Evolutionary conservation across 2,113 vertebrate genomes (phyloP), one percentile per base, ranked within the genome.

Genomic region (Microtus ochrogaster): DNA sequence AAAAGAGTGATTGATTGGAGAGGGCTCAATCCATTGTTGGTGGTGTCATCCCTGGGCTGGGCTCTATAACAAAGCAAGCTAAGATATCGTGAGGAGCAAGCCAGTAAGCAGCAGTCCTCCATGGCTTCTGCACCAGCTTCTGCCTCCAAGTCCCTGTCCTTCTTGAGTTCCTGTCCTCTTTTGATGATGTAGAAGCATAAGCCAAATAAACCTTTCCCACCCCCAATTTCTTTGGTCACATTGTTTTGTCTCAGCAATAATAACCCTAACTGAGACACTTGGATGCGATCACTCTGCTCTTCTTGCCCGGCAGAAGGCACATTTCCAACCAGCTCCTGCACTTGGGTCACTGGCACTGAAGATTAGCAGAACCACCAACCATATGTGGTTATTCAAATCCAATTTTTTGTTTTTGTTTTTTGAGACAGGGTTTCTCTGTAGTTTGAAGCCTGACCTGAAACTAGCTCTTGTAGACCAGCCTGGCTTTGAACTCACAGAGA

Each of bases 281-380:
- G 49, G 33, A 13, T 41, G 28, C 0, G 0, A 24, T 65, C 12
- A 11, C 65, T 58, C 68, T 83, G 0, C 12, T 92, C 87, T 98
- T 98, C 79, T 98, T 98, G 95, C 98, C 98, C 92, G 98, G 98
- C 13, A 73, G 94, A 88, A 98, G 94, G 94, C 3, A 97, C 98
- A 0, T 98, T 98, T 81, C 98, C 98, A 0, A 98, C 85, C 83
- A 99, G 93, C 81, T 99, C 98, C 89, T 98, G 96, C 41, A 99
- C 97, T 95, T 99, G 98, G 0, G 98, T 98, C 1, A 95, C n/a
- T 97, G 91, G 63, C 47, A 98, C 93, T 98, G 98, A 81, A 99
- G 78, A 26, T 98, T 77, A 0, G 97, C 98, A 0, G 55, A 39
- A 58, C 5, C 55, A 39, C 36, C 55, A 74, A 33, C 26, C 65